A percentile compares a stretch with the other conserved stretches of the same genome.
These are phyloP conservation scores for Catostylus mosaicus DNA, from an alignment of 30 jellyfish, hydroid and myxozoan genomes.

Conservation along the genomic window DNA sequence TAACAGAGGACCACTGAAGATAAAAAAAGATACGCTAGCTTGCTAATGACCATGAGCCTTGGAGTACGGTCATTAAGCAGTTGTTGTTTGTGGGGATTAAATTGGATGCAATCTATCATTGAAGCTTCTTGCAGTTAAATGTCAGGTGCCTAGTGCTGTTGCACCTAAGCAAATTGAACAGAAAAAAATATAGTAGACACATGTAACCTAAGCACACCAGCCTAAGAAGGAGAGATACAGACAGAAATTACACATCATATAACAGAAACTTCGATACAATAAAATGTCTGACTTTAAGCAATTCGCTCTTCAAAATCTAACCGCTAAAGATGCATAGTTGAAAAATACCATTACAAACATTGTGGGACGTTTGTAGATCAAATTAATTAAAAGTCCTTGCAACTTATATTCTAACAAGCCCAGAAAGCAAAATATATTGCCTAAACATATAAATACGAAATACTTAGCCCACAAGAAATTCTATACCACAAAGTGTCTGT, in stretches of 20 bases:
- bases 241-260: background rate
- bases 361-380: background rate
- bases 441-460: constrained; percentile 20
- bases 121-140: too few species aligned
- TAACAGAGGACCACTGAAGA: too few species aligned
- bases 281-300: background rate
- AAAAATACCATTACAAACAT: background rate
- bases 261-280: constrained; percentile 9
- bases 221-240: background rate
- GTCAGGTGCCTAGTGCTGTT: too few species aligned
- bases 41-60: too few species aligned
- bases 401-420: background rate
- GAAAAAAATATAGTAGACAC: too few species aligned
- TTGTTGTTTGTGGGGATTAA: too few species aligned
- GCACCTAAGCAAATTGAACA: too few species aligned
- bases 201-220: too few species aligned
- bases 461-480: background rate
- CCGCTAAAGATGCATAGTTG: background rate
- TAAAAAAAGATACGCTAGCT: too few species aligned
- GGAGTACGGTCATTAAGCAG: too few species aligned
- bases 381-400: background rate
- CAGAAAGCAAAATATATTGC: background rate
- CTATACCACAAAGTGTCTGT: constrained; percentile 19
- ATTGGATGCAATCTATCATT: too few species aligned
- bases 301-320: constrained; percentile 1